Conservation (phyloP, 2,888 invertebrate species). For the Muscina levida region DNA sequence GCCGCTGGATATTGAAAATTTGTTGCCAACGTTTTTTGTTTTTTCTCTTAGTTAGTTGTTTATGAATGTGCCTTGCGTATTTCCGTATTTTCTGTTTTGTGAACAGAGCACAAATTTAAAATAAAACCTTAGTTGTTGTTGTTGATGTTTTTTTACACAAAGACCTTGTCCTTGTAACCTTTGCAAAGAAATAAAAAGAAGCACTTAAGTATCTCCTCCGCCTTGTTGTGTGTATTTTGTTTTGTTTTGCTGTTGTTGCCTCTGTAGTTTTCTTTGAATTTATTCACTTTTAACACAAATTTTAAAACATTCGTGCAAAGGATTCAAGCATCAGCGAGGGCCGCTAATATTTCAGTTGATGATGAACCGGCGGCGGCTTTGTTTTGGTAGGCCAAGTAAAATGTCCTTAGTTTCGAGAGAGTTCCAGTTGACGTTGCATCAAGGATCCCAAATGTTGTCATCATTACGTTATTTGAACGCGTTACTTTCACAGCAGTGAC, state of each 20-base stretch:
- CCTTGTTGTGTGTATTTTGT: constrained; percentile 49
- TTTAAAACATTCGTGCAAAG: not conserved
- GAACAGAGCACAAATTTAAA: not conserved
- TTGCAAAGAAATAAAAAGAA: constrained; percentile 13
- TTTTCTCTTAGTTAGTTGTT: constrained; percentile 35
- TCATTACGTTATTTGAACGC: not conserved
- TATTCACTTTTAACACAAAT: constrained; percentile 1
- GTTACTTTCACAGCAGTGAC: not conserved
- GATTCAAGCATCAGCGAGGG: constrained; percentile 17
- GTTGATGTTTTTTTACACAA: constrained; percentile 1
- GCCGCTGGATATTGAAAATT: not conserved
- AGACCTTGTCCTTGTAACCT: constrained; percentile 58
- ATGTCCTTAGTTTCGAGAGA: not conserved
- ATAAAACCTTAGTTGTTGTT: not conserved
- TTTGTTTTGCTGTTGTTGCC: constrained; percentile 60
- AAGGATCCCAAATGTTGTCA: no score
- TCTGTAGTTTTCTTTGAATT: constrained; percentile 45
- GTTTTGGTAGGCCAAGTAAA: not conserved
- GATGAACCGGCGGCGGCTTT: not conserved
- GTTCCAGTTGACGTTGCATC: constrained; percentile 2
- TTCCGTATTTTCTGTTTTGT: not conserved
- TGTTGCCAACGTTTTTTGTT: constrained; percentile 6
- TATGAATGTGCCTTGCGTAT: constrained; percentile 24
- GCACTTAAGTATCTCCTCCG: constrained; percentile 51
- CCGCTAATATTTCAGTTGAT: not conserved